A percentile compares a stretch with the other conserved stretches of the same genome.
Evolutionary conservation across 2,113 vertebrate genomes (phyloP).

Genomic region (Malaclemys terrapin): DNA sequence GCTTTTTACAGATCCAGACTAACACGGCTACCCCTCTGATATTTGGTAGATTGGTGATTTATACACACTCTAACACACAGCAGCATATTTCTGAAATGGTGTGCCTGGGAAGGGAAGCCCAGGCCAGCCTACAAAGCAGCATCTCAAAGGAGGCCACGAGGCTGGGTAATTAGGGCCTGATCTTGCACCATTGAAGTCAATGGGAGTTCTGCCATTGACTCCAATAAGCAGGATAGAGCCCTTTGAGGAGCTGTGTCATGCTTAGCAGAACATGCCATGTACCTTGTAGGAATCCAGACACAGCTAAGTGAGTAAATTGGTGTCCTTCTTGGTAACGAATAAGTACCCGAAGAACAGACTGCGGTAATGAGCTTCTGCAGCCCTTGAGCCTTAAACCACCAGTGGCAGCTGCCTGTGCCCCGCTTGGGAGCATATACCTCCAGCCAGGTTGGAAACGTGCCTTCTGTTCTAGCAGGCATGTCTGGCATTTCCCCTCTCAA

Average conservation of each 20-base stretch:
- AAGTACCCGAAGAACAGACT: background rate
- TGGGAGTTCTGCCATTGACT: background rate
- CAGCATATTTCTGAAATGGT: background rate
- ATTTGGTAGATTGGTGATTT: no score
- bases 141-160: background rate
- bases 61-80: background rate
- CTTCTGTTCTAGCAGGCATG: background rate
- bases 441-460: background rate
- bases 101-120: background rate
- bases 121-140: background rate
- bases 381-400: no score
- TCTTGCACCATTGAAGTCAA: background rate
- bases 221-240: background rate
- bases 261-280: background rate
- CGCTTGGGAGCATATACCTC: background rate
- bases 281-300: background rate
- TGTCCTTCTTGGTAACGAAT: background rate
- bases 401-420: background rate
- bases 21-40: no score
- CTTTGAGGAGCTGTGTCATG: background rate
- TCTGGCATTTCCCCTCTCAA: background rate
- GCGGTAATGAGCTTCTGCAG: background rate
- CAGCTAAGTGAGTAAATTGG: background rate
- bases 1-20: no score
- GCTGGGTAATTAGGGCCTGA: background rate